These are phyloP conservation scores for Morone saxatilis DNA, from an alignment of 2,113 vertebrate species.

Conservation along the genomic window DNA sequence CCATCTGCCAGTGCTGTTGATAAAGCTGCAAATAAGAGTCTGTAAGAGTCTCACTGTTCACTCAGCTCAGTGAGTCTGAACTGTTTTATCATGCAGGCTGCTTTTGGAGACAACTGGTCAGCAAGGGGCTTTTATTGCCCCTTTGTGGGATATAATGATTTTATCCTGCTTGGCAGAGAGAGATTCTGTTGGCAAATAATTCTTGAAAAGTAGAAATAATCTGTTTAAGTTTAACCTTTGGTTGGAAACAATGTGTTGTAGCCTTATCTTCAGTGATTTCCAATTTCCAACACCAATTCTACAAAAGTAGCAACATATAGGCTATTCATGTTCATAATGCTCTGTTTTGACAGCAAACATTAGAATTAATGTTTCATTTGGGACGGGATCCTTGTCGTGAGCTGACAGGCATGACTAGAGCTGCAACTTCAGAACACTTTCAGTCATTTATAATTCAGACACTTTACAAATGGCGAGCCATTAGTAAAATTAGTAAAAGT, in stretches of 20 bases:
- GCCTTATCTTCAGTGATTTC: neutral
- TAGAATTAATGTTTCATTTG: neutral
- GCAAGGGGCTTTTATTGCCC: slow-evolving; percentile 4
- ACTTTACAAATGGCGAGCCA: neutral
- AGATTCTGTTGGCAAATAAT: neutral
- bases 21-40: slow-evolving; percentile 38
- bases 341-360: slow-evolving; percentile 2
- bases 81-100: slow-evolving; percentile 1
- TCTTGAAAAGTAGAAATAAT: neutral
- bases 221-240: neutral
- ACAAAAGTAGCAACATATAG: neutral
- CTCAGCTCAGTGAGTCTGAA: slow-evolving; percentile 1
- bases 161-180: neutral
- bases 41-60: slow-evolving; percentile 30
- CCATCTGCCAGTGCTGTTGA: slow-evolving; percentile 48
- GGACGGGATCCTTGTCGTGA: neutral
- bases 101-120: neutral
- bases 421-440: neutral
- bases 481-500: neutral
- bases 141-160: slow-evolving; percentile 1
- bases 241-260: neutral
- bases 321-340: slow-evolving; percentile 6
- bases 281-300: neutral
- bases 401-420: neutral
- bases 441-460: neutral